Evolutionary conservation across 2,797 vertebrate species (phyloP).

Genomic region (Anableps anableps): DNA sequence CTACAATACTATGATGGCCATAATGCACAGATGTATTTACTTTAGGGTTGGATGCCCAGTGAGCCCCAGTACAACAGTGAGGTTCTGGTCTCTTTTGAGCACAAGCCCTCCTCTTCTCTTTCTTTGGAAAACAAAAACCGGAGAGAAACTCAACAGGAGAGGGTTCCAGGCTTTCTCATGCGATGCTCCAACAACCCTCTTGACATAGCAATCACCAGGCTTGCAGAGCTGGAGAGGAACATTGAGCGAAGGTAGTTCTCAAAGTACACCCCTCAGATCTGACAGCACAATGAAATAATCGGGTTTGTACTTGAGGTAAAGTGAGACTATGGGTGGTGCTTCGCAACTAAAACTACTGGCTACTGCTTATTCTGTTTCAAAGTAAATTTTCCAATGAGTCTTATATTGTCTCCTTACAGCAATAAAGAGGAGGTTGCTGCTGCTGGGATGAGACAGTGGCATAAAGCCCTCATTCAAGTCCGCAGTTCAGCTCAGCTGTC

Average conservation of each 20-base stretch:
- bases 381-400: background rate
- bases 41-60: conserved; percentile 92
- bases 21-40: conserved; percentile 16
- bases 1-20: background rate
- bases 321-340: background rate
- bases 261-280: conserved; percentile 86
- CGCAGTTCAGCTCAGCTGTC: conserved; percentile 94
- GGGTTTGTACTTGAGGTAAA: background rate
- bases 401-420: conserved; percentile 71
- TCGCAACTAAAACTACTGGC: background rate
- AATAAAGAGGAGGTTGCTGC: conserved; percentile 92
- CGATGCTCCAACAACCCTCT: conserved; percentile 93
- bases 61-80: conserved; percentile 92
- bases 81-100: conserved; percentile 94
- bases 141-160: conserved; percentile 79
- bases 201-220: conserved; percentile 95
- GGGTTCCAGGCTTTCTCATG: conserved; percentile 77
- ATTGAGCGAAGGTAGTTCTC: conserved; percentile 97
- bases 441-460: conserved; percentile 92
- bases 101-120: conserved; percentile 86
- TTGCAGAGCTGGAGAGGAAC: conserved; percentile 97
- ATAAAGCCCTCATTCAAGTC: conserved; percentile 89
- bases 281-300: conserved; percentile 92
- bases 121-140: conserved; percentile 75
- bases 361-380: background rate